These are phyloP conservation scores for Halcyon leucocephala DNA, from an alignment of 2,797 vertebrate species.

Conservation along the genomic window DNA sequence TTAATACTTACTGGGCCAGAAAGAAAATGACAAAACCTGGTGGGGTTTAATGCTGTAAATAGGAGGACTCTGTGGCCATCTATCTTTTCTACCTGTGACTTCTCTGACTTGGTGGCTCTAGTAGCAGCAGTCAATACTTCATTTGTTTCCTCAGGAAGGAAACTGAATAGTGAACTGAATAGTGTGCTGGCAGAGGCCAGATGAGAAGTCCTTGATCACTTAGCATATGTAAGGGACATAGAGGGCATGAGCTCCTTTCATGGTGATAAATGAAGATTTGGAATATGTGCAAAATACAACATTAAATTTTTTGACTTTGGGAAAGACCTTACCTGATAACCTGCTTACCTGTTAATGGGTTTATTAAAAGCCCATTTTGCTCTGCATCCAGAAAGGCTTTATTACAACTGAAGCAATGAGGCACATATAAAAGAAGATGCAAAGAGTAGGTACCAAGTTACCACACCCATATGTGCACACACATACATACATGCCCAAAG, in stretches of 20 bases:
- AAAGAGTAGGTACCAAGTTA: neutral
- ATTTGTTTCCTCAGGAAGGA: neutral
- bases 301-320: neutral
- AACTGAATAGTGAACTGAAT: neutral
- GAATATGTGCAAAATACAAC: neutral
- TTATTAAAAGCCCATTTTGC: neutral
- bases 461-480: too few species aligned
- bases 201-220: neutral
- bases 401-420: neutral
- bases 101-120: neutral
- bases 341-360: too few species aligned
- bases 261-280: neutral
- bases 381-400: neutral
- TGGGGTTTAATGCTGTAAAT: neutral
- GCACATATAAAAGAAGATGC: fast-evolving
- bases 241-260: neutral
- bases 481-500: fast-evolving
- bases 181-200: too few species aligned
- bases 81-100: neutral
- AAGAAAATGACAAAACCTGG: neutral
- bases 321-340: neutral
- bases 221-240: neutral
- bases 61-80: neutral
- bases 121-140: neutral
- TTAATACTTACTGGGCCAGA: neutral